phyloP scores from a whole-genome alignment of 2,888 invertebrate genomes.

The Polia nebulosa region DNA sequence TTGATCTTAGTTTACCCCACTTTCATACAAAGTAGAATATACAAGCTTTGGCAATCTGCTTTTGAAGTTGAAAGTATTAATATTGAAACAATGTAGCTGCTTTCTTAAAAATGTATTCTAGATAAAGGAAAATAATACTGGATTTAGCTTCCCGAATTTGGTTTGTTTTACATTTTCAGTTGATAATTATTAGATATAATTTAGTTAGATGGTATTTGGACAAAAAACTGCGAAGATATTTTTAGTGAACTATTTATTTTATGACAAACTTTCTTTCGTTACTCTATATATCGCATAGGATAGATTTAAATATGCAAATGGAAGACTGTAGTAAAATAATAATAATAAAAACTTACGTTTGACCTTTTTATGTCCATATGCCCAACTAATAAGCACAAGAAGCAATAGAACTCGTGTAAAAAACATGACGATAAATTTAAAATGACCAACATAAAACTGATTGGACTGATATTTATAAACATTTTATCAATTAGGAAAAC shows the following conservation, averaged over 20 bases:
- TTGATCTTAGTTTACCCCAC: constrained; percentile 44
- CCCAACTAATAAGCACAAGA: constrained; percentile 24
- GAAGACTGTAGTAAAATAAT: background rate
- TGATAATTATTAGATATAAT: too few species aligned
- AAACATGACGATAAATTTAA: constrained; percentile 28
- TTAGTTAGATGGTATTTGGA: too few species aligned
- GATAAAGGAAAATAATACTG: background rate
- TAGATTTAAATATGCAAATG: background rate
- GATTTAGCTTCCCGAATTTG: background rate
- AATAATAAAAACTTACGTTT: constrained; percentile 37
- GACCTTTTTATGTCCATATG: constrained; percentile 4
- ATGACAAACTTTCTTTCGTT: background rate
- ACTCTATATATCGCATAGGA: too few species aligned
- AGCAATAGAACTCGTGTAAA: constrained; percentile 29
- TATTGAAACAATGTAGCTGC: constrained; percentile 3
- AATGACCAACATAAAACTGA: background rate
- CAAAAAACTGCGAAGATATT: too few species aligned
- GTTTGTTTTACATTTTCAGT: too few species aligned
- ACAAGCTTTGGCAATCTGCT: constrained; percentile 18
- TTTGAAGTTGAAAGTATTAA: constrained; percentile 21
- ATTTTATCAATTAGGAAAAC: constrained; percentile 43
- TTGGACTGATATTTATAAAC: constrained; percentile 29
- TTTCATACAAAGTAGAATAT: constrained; percentile 47
- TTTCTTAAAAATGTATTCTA: background rate
- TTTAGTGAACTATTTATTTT: background rate